Conservation (phyloP, 2,888 invertebrate genomes). For the Caenorhabditis japonica region DNA sequence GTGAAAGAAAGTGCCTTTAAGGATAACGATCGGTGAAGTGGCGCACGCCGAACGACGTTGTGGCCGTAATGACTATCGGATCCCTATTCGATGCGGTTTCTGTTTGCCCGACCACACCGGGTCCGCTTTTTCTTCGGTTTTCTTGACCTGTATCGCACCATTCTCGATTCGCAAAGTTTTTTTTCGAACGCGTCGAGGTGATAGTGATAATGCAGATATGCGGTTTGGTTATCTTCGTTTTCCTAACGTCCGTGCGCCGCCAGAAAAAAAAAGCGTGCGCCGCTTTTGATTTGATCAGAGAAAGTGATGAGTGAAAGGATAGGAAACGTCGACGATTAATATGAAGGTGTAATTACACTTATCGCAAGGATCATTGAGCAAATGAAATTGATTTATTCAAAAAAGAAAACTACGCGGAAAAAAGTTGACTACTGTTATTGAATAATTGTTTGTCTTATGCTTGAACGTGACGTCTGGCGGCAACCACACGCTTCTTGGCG, state of each 20-base stretch:
- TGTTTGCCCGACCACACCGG: slow-evolving; percentile 38
- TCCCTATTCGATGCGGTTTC: slow-evolving; percentile 24
- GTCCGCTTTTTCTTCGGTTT: slow-evolving; percentile 48
- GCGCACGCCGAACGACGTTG: slow-evolving; percentile 27
- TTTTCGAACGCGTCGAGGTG: slow-evolving; percentile 37
- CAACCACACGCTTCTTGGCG: slow-evolving; percentile 45
- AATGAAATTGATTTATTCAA: slow-evolving; percentile 29
- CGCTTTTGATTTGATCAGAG: slow-evolving; percentile 30
- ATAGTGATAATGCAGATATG: slow-evolving; percentile 47
- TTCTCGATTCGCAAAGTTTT: slow-evolving; percentile 46
- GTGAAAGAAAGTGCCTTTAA: slow-evolving; percentile 27
- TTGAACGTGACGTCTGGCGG: slow-evolving; percentile 47
- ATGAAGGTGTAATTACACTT: slow-evolving; percentile 3
- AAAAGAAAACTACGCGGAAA: slow-evolving; percentile 19
- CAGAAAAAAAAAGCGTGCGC: slow-evolving; percentile 26
- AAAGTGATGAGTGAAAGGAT: slow-evolving; percentile 44
- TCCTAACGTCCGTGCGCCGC: slow-evolving; percentile 28
- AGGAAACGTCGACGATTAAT: slow-evolving; percentile 3
- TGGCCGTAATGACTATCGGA: slow-evolving; percentile 28
- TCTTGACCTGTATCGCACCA: slow-evolving; percentile 44
- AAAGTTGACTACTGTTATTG: slow-evolving; percentile 12
- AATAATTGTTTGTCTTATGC: slow-evolving; percentile 28
- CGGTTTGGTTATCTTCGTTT: slow-evolving; percentile 30
- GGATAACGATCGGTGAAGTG: slow-evolving; percentile 36
- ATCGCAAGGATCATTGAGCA: slow-evolving; percentile 9